These are phyloP conservation scores for Chaetoderma sp. DNA, from an alignment of 2,888 invertebrate species.

Conservation along the genomic window DNA sequence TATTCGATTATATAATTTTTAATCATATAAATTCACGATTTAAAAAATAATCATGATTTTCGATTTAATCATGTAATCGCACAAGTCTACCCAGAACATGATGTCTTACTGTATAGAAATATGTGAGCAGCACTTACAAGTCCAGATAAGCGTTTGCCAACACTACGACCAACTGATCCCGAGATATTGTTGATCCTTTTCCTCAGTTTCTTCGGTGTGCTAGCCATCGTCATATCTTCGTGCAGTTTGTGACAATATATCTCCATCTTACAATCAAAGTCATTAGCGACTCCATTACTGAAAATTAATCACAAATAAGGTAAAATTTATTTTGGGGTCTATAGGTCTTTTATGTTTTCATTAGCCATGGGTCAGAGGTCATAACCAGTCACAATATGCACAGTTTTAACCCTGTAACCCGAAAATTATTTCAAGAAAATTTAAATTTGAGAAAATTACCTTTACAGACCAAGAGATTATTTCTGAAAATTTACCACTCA, in stretches of 20 bases:
- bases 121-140: slow-evolving; percentile 58
- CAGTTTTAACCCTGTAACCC: not conserved
- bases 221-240: slow-evolving; percentile 76
- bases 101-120: not conserved
- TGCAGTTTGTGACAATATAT: slow-evolving; percentile 76
- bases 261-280: slow-evolving; percentile 75
- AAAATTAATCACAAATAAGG: slow-evolving; percentile 41
- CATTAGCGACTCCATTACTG: slow-evolving; percentile 75
- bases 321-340: too few species aligned
- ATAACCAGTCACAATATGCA: not conserved
- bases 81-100: not conserved
- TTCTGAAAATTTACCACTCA: too few species aligned
- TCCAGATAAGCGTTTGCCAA: slow-evolving; percentile 76
- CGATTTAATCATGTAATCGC: not conserved
- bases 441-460: too few species aligned
- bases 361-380: too few species aligned
- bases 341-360: too few species aligned
- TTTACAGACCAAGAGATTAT: too few species aligned
- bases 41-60: too few species aligned
- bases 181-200: slow-evolving; percentile 74
- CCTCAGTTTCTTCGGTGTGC: slow-evolving; percentile 76
- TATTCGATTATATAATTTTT: too few species aligned
- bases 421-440: too few species aligned
- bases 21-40: too few species aligned
- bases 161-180: slow-evolving; percentile 77